Evolutionary conservation across 2,797 vertebrate genomes (phyloP).

Genomic region (Peromyscus melanophrys): DNA sequence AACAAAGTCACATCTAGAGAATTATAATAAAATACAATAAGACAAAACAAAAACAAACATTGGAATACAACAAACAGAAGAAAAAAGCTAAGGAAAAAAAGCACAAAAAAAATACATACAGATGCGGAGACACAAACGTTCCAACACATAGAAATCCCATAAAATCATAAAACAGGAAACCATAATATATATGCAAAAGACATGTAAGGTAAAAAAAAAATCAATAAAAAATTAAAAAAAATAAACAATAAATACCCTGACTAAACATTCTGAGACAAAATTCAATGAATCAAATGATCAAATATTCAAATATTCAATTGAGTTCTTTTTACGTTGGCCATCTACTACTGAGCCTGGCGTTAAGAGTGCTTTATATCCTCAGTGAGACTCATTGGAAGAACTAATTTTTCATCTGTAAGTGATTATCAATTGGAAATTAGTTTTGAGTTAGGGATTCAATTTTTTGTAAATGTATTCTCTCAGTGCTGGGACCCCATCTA

Average conservation of each 20-base stretch:
- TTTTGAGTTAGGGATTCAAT: neutral
- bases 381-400: neutral
- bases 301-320: neutral
- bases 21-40: neutral
- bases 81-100: neutral
- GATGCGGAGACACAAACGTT: neutral
- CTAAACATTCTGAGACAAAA: neutral
- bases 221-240: neutral
- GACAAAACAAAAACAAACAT: neutral
- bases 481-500: neutral
- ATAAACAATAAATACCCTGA: neutral
- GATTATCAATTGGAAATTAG: neutral
- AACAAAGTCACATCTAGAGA: neutral
- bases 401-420: neutral
- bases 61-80: neutral
- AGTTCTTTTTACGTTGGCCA: neutral
- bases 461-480: neutral
- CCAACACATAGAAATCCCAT: neutral
- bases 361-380: neutral
- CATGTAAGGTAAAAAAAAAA: neutral
- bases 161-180: neutral
- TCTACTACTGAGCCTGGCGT: neutral
- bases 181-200: neutral
- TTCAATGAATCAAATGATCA: neutral
- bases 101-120: neutral